phyloP scores from a whole-genome alignment of 2,888 invertebrate genomes.

The Therioaphis trifolii region DNA sequence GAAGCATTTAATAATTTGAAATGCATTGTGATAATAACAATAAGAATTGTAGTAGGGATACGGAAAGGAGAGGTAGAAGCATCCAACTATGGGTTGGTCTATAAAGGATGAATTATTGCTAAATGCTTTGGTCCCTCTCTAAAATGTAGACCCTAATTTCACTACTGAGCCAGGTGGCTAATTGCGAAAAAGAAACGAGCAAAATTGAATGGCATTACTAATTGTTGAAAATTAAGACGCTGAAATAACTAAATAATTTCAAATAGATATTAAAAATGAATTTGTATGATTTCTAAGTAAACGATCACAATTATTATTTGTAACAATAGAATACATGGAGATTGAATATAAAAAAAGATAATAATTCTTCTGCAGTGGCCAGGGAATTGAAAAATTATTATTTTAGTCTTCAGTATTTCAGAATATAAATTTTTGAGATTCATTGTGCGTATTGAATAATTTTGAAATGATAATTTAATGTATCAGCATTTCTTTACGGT shows the following conservation, averaged over 20 bases:
- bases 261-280: background rate
- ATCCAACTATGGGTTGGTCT: background rate
- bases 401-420: no score
- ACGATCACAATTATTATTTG: background rate
- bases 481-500: no score
- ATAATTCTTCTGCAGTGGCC: no score
- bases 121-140: background rate
- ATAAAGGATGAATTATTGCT: slow-evolving; percentile 16
- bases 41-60: slow-evolving; percentile 4
- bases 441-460: no score
- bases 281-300: background rate
- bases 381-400: no score
- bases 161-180: background rate
- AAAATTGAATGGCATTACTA: slow-evolving; percentile 12
- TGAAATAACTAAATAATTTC: background rate
- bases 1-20: slow-evolving; percentile 22
- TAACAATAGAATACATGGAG: no score
- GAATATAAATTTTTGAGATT: no score
- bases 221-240: background rate
- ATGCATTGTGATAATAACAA: slow-evolving; percentile 27
- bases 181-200: background rate
- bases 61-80: background rate
- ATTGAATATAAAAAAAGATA: no score
- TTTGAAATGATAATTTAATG: no score
- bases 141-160: slow-evolving; percentile 29